These are phyloP conservation scores for Laupala kohalensis DNA, from an alignment of 1,140 invertebrate genomes.

Conservation along the genomic window DNA sequence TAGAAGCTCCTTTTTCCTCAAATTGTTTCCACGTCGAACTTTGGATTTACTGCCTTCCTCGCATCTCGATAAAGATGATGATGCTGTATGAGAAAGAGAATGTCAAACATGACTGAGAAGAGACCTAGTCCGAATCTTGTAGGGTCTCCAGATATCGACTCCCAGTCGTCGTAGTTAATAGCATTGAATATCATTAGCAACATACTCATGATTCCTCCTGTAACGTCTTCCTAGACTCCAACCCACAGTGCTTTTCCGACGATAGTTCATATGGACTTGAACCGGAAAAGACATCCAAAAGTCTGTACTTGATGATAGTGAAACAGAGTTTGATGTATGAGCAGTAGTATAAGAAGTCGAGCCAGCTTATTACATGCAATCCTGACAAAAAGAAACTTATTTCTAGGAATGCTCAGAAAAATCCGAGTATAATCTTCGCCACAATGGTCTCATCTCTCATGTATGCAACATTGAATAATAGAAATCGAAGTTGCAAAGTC, in stretches of 20 bases:
- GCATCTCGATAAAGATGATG: constrained; percentile 94
- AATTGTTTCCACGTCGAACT: too few relatives aligned
- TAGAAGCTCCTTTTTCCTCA: too few relatives aligned
- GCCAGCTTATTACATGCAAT: constrained; percentile 56
- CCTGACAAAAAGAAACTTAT: constrained; percentile 51
- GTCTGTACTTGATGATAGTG: constrained; percentile 95
- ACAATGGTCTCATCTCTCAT: constrained; percentile 70
- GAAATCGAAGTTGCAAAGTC: constrained; percentile 71
- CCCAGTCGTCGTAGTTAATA: constrained; percentile 94
- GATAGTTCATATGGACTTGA: constrained; percentile 89
- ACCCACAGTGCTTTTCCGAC: constrained; percentile 86
- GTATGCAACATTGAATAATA: constrained; percentile 77
- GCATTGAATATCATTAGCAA: constrained; percentile 92
- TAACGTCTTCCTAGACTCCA: constrained; percentile 99
- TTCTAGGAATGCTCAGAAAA: constrained; percentile 49
- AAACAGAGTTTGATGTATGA: constrained; percentile 94
- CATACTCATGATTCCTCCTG: constrained; percentile 87
- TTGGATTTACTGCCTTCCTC: too few relatives aligned
- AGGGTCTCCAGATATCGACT: constrained; percentile 87
- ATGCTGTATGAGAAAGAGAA: constrained; percentile 95
- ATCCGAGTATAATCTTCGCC: constrained; percentile 51
- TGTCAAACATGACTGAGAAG: constrained; percentile 89
- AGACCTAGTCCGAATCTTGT: constrained; percentile 95
- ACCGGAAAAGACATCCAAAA: too few relatives aligned
- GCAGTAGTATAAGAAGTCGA: constrained; percentile 87